Evolutionary conservation across 2,113 vertebrate species (phyloP), one percentile per base, ranked within the genome.

Genomic region (Hippocampus zosterae): DNA sequence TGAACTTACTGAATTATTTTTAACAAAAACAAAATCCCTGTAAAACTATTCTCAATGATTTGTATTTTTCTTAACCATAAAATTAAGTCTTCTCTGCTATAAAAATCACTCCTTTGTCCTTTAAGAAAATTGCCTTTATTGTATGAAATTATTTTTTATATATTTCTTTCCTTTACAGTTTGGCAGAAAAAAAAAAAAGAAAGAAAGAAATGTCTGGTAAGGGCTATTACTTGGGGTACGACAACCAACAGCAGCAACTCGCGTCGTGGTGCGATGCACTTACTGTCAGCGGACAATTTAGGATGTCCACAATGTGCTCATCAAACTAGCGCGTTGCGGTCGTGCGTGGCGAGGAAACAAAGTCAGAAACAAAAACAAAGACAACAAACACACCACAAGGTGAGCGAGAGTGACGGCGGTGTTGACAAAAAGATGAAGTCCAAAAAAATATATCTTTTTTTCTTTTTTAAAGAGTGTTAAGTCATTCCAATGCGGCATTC

Each of bases 251-350:
- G 29, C 21, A 42, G 15, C 44, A 57, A 16, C 55, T 15, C 6
- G 4, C 10, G 56, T 57, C 12, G 83, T 86, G 80, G 86, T 87
- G 87, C 1, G 80, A 77, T 74, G 84, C 85, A 94, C 89, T 94
- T 92, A 88, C 91, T 92, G 92, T 92, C 73, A 91, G 88, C 78
- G 94, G 92, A 89, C 91, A 95, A 87, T 92, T 88, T 87, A 91
- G 90, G 91, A 93, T 92, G 87, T 90, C 91, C 88, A 92, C 84
- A 92, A 75, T 91, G 92, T 92, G 91, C 86, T 91, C 88, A 87
- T 86, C 90, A 90, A 81, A 85, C 88, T 93, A 92, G 84, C 88
- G 76, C 15, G 48, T 50, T 57, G 55, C 27, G 48, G 86, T 77
- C 86, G 88, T 92, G 84, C 68, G 85, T 63, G 79, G 80, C 83